Conservation (phyloP, 1,140 invertebrate genomes). For the Acromyrmex heyeri region DNA sequence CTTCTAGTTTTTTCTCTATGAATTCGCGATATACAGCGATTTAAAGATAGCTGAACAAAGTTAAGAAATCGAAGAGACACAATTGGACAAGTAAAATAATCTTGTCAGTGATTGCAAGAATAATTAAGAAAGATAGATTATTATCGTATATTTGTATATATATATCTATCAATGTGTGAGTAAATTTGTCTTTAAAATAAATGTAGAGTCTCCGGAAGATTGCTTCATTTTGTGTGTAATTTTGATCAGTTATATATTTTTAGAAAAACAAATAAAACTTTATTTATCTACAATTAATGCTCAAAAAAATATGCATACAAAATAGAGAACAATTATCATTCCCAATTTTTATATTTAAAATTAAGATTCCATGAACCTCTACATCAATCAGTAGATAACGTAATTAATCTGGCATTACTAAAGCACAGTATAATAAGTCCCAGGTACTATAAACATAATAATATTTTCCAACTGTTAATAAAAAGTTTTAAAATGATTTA, state of each 20-base stretch:
- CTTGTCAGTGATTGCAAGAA: constrained; percentile 4
- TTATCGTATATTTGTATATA: neutral
- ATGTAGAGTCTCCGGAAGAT: neutral
- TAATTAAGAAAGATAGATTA: neutral
- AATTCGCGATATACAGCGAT: neutral
- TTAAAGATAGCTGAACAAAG: neutral
- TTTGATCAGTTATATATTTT: neutral
- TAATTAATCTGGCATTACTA: neutral
- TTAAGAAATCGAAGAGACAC: neutral
- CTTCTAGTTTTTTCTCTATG: neutral
- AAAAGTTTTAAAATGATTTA: too few relatives aligned
- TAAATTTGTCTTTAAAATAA: neutral
- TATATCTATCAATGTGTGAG: neutral
- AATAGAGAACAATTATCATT: neutral
- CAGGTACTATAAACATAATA: neutral
- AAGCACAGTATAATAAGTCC: neutral
- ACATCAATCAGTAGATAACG: neutral
- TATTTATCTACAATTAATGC: neutral
- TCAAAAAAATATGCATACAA: neutral
- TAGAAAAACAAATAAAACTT: neutral
- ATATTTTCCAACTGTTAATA: too few relatives aligned
- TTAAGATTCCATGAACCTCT: neutral
- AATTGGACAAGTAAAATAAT: constrained; percentile 21
- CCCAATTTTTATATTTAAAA: neutral
- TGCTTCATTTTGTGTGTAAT: neutral